These are phyloP conservation scores for Harlomillsia oculata DNA, from an alignment of 1,140 invertebrate genomes.

Conservation along the genomic window DNA sequence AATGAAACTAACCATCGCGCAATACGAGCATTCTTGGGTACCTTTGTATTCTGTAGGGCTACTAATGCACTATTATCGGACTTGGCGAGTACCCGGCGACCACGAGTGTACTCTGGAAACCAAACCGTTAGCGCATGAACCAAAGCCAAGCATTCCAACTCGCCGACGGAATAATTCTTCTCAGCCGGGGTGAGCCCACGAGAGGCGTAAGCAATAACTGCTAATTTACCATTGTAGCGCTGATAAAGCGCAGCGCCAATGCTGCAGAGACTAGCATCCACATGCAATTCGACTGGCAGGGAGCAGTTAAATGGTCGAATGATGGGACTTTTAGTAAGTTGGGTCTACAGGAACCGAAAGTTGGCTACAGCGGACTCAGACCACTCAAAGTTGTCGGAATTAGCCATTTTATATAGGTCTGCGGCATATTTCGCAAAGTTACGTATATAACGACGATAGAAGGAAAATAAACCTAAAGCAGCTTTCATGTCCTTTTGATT, in stretches of 20 bases:
- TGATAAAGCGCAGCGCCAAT: background rate
- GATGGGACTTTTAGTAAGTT: background rate
- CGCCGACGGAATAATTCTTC: background rate
- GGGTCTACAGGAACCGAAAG: background rate
- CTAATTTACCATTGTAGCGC: background rate
- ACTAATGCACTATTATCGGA: slow-evolving; percentile 5
- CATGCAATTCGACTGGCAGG: background rate
- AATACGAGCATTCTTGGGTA: background rate
- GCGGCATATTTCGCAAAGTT: background rate
- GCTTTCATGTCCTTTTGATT: background rate
- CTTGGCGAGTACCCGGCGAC: background rate
- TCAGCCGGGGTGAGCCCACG: background rate
- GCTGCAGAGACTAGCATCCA: background rate
- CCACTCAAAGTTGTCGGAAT: background rate
- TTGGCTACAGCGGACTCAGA: background rate
- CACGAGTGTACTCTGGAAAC: slow-evolving; percentile 4
- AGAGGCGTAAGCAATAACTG: background rate
- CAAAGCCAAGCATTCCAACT: background rate
- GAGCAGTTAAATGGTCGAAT: background rate
- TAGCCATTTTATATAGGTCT: background rate
- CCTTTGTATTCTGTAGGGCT: background rate
- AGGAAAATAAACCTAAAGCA: background rate
- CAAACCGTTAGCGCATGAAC: background rate
- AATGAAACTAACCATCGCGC: background rate
- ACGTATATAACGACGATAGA: background rate